Base-by-base conservation (phyloP, 2,888 invertebrate genomes). In the Ormyrus nitidulus region DNA sequence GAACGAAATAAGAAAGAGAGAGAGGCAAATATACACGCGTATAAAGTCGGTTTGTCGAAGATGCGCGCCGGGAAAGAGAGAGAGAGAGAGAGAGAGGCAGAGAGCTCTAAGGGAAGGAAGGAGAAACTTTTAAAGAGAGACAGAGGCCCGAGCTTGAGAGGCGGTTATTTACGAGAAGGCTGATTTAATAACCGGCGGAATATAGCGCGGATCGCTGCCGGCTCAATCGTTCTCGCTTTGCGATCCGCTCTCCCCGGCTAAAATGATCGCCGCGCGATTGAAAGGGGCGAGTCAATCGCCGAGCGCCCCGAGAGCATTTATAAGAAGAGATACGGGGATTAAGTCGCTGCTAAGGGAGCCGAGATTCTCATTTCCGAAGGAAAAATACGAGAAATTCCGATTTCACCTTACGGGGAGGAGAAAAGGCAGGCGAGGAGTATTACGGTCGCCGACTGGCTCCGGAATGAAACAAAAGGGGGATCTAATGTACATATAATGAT, bases 171-270 rank as follows among this genome's bases (percentile, higher is more conserved):
- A 85, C 83, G 84, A 84, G 81, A 82, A 81, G 83, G 79, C 85
- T 85, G 86, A 86, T 86, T 85, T 86, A 86, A 86, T 86, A 85
- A 86, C 85, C 84, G 83, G 77, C 81, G 83, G 84, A 79, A 69
- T 78, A 82, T 64, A 79, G 44, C 76, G 69, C 66, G 53, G 58
- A 68, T 75, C 56, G 79, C 83, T 84, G 82, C 76, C 82, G 83
- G 83, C 84, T 84, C 83, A 83, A 83, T 81, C 79, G 75, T 70
- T 62, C 53, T 49, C 11, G 64, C 56, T 48, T 13, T 51, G 6
- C 78, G 6, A 34, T 13, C 58, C n/a, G 51, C 65, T 44, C 3
- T 51, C 2, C n/a, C 51, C 51, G 58, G 59, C 11, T 61, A 81
- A 82, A 81, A 73, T 81, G 73, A 80, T 80, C 80, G 75, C 56